phyloP scores from a whole-genome alignment of 1,140 invertebrate genomes.

The Zaprionus capensis region DNA sequence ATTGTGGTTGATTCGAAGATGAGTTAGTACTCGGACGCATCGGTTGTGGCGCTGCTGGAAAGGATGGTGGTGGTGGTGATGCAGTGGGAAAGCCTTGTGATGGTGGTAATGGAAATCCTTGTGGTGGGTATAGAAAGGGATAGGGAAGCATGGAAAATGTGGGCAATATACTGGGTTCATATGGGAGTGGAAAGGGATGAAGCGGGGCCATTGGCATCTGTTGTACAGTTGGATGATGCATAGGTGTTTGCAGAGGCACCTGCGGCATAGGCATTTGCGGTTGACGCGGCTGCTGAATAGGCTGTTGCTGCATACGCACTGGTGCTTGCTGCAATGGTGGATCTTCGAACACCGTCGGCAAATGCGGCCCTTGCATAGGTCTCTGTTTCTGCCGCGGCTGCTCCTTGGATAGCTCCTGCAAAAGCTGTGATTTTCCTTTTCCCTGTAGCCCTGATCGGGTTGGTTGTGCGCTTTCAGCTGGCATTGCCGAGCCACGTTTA shows the following conservation, averaged over 20 bases:
- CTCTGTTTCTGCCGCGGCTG: background rate
- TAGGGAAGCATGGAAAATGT: slow-evolving; percentile 49
- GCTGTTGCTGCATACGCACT: background rate
- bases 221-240: slow-evolving; percentile 11
- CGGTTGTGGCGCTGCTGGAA: background rate
- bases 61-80: background rate
- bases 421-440: background rate
- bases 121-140: slow-evolving; percentile 13
- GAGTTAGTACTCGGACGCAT: background rate
- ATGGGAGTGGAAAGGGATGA: slow-evolving; percentile 20
- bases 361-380: background rate
- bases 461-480: slow-evolving; percentile 1
- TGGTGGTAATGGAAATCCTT: background rate
- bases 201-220: slow-evolving; percentile 5
- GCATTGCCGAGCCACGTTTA: background rate
- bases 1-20: background rate
- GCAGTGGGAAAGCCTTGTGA: background rate
- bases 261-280: background rate
- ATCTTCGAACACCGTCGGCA: background rate
- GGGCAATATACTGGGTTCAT: slow-evolving; percentile 20
- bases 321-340: background rate
- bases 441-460: background rate
- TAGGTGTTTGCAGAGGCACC: background rate
- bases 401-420: background rate
- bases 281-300: background rate